Evolutionary conservation across 2,888 invertebrate species (phyloP).

Genomic region (Lypha dubia): DNA sequence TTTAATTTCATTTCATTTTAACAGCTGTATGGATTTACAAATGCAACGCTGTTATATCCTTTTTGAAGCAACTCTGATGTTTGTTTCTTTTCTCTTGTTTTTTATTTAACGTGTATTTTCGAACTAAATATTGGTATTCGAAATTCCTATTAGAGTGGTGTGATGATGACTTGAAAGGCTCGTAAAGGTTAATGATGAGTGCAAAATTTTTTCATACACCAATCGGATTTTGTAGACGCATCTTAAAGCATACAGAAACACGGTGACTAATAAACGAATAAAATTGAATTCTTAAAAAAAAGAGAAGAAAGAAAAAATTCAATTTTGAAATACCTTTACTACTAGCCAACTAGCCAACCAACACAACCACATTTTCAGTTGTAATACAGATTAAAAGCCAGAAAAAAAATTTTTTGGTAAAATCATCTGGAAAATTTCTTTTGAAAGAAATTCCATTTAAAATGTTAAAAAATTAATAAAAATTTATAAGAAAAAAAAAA

Average conservation of each 20-base stretch:
- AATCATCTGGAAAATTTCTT: neutral
- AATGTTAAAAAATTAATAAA: slow-evolving; percentile 32
- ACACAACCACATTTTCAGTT: no score
- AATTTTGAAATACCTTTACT: slow-evolving; percentile 44
- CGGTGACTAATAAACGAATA: slow-evolving; percentile 60
- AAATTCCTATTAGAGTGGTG: slow-evolving; percentile 62
- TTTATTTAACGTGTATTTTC: slow-evolving; percentile 52
- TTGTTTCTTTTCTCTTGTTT: neutral
- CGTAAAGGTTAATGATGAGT: slow-evolving; percentile 75
- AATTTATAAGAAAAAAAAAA: no score
- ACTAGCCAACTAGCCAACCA: neutral
- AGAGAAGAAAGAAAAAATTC: slow-evolving; percentile 9
- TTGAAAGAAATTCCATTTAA: neutral
- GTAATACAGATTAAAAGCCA: neutral
- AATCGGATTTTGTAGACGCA: slow-evolving; percentile 75
- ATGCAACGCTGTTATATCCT: neutral
- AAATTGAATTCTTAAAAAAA: slow-evolving; percentile 20
- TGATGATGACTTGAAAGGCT: slow-evolving; percentile 63
- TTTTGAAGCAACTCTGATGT: slow-evolving; percentile 14
- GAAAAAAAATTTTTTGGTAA: neutral
- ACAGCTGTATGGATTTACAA: neutral
- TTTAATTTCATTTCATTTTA: no score
- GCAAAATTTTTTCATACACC: slow-evolving; percentile 75
- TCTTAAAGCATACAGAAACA: slow-evolving; percentile 71
- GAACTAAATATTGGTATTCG: slow-evolving; percentile 73